Conservation (phyloP, 2,113 vertebrate species). For the Synodontis membranacea region DNA sequence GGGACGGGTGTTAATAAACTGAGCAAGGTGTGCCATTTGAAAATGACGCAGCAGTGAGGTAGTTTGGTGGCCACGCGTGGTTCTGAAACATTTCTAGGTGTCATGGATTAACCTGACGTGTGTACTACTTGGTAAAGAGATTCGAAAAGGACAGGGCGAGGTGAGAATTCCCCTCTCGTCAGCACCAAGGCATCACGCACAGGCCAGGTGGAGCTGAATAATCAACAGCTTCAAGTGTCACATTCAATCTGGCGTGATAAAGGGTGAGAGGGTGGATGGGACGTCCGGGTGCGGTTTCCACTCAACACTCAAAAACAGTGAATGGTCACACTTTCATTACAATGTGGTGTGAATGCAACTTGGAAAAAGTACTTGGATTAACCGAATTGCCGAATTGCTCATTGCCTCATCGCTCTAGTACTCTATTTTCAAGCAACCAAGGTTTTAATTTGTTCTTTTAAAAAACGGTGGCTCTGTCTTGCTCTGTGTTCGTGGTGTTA, state of each 20-base stretch:
- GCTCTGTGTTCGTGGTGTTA: not conserved
- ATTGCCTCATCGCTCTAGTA: not conserved
- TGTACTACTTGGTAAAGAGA: not conserved
- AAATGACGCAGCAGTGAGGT: not conserved
- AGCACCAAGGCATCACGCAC: slow-evolving; percentile 27
- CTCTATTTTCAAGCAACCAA: not conserved
- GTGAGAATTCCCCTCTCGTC: slow-evolving; percentile 21
- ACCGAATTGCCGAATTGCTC: not conserved
- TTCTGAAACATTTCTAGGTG: not conserved
- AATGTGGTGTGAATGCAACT: not conserved
- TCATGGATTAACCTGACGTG: not conserved
- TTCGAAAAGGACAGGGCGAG: slow-evolving; percentile 20
- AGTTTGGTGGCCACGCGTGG: not conserved
- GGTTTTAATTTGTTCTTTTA: not conserved
- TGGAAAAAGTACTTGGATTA: not conserved
- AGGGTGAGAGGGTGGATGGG: slow-evolving; percentile 25
- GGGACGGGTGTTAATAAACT: not conserved
- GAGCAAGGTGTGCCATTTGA: not conserved
- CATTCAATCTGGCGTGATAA: slow-evolving; percentile 63
- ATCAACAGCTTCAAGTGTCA: slow-evolving; percentile 64
- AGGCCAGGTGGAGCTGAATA: slow-evolving; percentile 72
- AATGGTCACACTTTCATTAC: not conserved
- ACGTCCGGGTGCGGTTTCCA: not conserved
- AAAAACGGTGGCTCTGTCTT: not conserved
- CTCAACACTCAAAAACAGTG: not conserved